Conservation (phyloP, 2,888 invertebrate species). For the Acleris holmiana region DNA sequence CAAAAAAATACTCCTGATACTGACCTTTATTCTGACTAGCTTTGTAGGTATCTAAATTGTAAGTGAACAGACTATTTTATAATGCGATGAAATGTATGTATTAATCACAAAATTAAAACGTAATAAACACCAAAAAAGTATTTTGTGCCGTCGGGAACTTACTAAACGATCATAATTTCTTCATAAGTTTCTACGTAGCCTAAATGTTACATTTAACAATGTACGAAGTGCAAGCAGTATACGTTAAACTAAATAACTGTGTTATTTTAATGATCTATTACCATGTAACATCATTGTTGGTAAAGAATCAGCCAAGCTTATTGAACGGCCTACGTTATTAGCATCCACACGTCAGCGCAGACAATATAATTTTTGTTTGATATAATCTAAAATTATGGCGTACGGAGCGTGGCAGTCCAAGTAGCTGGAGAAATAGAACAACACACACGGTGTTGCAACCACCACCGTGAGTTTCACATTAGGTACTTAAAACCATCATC, state of each 20-base stretch:
- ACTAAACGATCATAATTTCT: no score
- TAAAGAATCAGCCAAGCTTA: slow-evolving; percentile 1
- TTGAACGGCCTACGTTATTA: slow-evolving; percentile 12
- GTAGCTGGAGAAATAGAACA: slow-evolving; percentile 10
- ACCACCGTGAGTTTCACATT: slow-evolving; percentile 19
- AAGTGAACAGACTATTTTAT: no score
- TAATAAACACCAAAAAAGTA: no score
- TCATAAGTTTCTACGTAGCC: no score
- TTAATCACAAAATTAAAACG: no score
- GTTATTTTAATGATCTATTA: not conserved
- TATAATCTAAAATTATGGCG: slow-evolving; percentile 19
- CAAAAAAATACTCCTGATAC: no score
- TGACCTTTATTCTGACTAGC: no score
- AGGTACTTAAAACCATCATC: slow-evolving; percentile 38
- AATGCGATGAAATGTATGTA: no score
- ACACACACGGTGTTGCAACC: slow-evolving; percentile 15
- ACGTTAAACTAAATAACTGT: not conserved
- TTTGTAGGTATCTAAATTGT: no score
- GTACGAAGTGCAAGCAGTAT: not conserved
- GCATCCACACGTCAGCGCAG: slow-evolving; percentile 19
- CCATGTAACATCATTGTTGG: slow-evolving; percentile 6
- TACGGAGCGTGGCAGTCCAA: not conserved
- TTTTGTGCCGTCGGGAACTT: no score
- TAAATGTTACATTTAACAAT: not conserved
- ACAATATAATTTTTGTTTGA: slow-evolving; percentile 21